Evolutionary conservation across 2,888 invertebrate genomes (phyloP), one percentile per base, ranked within the genome.

Genomic region (Melanchra persicariae): DNA sequence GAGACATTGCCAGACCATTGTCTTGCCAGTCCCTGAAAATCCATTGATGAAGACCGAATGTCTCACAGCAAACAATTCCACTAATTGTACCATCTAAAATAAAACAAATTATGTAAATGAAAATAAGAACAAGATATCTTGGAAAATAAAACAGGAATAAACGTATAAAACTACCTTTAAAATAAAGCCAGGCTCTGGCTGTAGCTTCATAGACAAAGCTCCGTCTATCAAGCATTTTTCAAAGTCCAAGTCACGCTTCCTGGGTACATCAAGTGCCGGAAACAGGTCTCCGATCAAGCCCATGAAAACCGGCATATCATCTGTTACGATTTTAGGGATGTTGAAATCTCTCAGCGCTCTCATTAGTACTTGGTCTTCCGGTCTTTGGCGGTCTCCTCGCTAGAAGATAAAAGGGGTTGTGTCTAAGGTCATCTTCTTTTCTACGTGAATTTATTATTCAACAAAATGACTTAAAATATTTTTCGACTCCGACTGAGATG

Each of bases 291-390:
- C 98, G 83, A 99, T 99, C 30, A 99, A 96, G 19, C 99, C 99
- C 98, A 99, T 98, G 91, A 99, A 99, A 1, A 99, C 98, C 0
- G 98, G 98, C 70, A 97, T 97, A 89, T 99, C 99, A 87, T 99
- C 99, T 0, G 99, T 98, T 12, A 99, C 97, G 84, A 99, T 99
- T 96, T 99, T 99, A 0, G 99, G 99, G 70, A 98, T 98, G 91
- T 99, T 99, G 91, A 99, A 99, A 95, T 99, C 99, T 92, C 99
- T 96, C 83, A 99, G 92, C 0, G 99, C 99, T 91, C 99, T 96
- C 99, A 99, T 99, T 61, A 99, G 92, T 49, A 99, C 99, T 96
- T 99, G 98, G 93, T 99, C 99, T 95, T 99, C 99, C 0, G 99
- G 98, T 47, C 98, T 96, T 40, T 94, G 93, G 64, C 97, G 96